A percentile compares a stretch with the other conserved stretches of the same genome.
These are phyloP conservation scores for Synanthedon formicaeformis DNA, from an alignment of 2,888 invertebrate genomes.

Conservation along the genomic window DNA sequence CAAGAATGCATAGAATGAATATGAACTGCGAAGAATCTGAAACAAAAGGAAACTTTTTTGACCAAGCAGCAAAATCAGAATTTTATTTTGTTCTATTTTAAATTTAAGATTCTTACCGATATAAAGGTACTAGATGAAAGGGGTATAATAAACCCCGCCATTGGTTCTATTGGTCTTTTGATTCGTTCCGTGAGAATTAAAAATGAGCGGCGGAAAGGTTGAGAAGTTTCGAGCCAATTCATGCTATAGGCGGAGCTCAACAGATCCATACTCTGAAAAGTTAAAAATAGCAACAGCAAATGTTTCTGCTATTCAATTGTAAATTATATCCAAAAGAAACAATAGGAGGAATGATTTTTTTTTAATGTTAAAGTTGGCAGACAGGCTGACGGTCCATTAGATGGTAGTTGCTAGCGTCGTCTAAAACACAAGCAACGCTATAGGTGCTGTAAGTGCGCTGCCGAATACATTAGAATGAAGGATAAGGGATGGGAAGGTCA, in stretches of 20 bases:
- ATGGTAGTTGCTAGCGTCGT: too few relatives aligned
- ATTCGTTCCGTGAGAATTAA: conserved; percentile 53
- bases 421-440: too few relatives aligned
- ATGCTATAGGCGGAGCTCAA: conserved; percentile 19
- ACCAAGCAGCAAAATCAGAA: neutral
- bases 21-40: neutral
- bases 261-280: neutral
- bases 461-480: too few relatives aligned
- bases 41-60: neutral
- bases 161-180: conserved; percentile 40
- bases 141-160: conserved; percentile 49
- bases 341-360: too few relatives aligned
- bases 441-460: too few relatives aligned
- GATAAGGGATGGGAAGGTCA: too few relatives aligned
- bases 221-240: conserved; percentile 26
- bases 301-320: too few relatives aligned
- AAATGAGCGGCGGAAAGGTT: conserved; percentile 22
- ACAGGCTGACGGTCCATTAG: too few relatives aligned
- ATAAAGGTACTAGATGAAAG: conserved; percentile 52
- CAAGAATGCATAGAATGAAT: neutral
- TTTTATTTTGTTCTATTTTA: neutral
- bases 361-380: too few relatives aligned
- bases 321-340: too few relatives aligned
- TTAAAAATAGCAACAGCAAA: too few relatives aligned
- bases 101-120: conserved; percentile 21